Evolutionary conservation across 2,113 vertebrate species (phyloP), one percentile per base, ranked within the genome.

Genomic region (Bagarius yarrelli): DNA sequence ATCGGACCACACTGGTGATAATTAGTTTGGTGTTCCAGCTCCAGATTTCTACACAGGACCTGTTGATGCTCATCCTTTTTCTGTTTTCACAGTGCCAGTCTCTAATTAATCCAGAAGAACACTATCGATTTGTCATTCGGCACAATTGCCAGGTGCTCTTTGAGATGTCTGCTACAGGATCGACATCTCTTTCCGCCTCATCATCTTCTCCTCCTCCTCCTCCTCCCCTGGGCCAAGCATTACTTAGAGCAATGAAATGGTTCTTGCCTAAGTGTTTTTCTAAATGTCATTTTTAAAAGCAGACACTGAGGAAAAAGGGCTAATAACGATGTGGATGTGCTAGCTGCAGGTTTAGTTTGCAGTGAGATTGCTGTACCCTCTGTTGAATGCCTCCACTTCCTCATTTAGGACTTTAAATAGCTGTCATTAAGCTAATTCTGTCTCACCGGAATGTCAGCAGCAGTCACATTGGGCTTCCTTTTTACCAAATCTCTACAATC

Each of bases 81-180:
- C 73, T 55, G 52, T 84, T 84, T 77, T 60, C 81, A 79, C 0
- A 57, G 5, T 76, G 61, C 79, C 76, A 34, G 61, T 0, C 64
- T 79, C 85, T 89, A 88, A 91, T 91, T 89, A 86, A 90, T 89
- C 85, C 63, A 12, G 86, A 87, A 55, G 84, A 87, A 69, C 67
- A 67, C 67, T 60, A 90, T 90, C 0, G 89, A 91, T 91, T 91
- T 87, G 84, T 85, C 81, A 23, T 87, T 88, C 15, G 5, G 52
- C 47, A 86, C 83, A 84, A 79, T 83, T 85, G 9, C 80, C 84
- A 0, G 81, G 85, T 86, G 82, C 81, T 83, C 69, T 77, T 74
- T 55, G 73, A 60, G 74, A 74, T 16, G 76, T 84, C 84, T 8
- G 27, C 59, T 78, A 36, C 53, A 66, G 52, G 60, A 83, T 55